A percentile compares a stretch with the other conserved stretches of the same genome.
phyloP scores from a whole-genome alignment of 1,140 invertebrate species.

The Anagrus nilaparvatae region DNA sequence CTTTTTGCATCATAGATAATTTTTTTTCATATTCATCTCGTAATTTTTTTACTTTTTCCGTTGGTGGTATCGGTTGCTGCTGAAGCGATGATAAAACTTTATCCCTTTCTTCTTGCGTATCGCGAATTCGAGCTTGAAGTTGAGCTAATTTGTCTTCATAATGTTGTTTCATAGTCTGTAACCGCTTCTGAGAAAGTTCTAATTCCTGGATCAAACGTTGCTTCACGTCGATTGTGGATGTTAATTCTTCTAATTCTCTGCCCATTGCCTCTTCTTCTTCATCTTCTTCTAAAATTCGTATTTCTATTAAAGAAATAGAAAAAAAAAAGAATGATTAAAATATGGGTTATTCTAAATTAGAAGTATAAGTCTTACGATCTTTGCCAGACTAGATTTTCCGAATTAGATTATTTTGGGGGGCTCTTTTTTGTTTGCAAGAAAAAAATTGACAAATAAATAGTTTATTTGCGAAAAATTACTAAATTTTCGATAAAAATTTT shows the following conservation, averaged over 20 bases:
- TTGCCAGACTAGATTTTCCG: neutral
- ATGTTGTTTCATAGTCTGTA: conserved; percentile 75
- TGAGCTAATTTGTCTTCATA: conserved; percentile 92
- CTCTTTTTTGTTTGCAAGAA: too few relatives aligned
- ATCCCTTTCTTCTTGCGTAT: conserved; percentile 88
- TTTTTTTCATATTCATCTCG: conserved; percentile 87
- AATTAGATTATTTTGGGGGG: too few relatives aligned
- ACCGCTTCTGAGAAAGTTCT: conserved; percentile 73
- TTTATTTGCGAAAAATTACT: too few relatives aligned
- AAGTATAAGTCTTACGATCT: neutral
- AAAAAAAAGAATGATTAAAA: too few relatives aligned
- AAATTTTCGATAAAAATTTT: too few relatives aligned
- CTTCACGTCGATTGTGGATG: conserved; percentile 85
- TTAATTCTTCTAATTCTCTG: conserved; percentile 70
- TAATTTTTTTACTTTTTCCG: conserved; percentile 75
- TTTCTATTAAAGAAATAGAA: too few relatives aligned
- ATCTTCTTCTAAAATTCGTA: conserved; percentile 35
- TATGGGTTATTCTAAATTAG: too few relatives aligned
- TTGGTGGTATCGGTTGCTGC: conserved; percentile 44
- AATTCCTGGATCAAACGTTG: conserved; percentile 88
- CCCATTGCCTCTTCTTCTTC: conserved; percentile 43
- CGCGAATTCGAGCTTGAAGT: conserved; percentile 76
- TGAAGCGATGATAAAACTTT: conserved; percentile 69
- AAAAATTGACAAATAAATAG: too few relatives aligned
- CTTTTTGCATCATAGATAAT: conserved; percentile 71